Percentiles rank a stretch among this genome's conserved stretches.
Evolutionary conservation across 2,113 vertebrate species (phyloP).

Genomic region (Eulemur macaco): DNA sequence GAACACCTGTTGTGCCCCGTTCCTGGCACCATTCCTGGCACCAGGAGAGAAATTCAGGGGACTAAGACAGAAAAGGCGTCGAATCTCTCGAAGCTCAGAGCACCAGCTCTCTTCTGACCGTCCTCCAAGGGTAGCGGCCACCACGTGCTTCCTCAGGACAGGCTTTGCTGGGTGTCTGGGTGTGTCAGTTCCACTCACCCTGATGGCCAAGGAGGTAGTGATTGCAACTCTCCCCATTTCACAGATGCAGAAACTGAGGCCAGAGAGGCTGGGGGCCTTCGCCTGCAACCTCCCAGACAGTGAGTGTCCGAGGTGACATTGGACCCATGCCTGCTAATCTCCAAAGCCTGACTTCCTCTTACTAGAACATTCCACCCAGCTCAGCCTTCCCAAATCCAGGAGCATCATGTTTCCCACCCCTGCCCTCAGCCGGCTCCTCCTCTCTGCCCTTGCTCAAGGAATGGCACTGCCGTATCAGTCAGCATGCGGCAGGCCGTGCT

Average conservation of each 20-base stretch:
- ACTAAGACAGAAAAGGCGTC: neutral
- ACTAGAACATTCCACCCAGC: rapidly evolving
- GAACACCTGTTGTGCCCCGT: rapidly evolving
- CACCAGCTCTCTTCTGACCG: rapidly evolving
- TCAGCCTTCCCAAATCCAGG: neutral
- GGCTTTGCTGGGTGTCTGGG: rapidly evolving
- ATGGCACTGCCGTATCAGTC: neutral
- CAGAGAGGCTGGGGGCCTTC: neutral
- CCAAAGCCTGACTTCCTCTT: neutral
- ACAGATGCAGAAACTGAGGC: rapidly evolving
- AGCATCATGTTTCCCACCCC: neutral
- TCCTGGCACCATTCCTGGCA: no score
- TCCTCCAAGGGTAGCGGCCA: neutral
- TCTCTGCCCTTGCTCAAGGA: neutral
- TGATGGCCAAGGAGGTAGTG: rapidly evolving
- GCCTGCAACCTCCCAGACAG: neutral
- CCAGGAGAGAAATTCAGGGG: neutral
- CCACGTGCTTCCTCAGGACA: rapidly evolving
- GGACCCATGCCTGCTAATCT: neutral
- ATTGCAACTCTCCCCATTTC: neutral
- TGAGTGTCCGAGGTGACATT: rapidly evolving
- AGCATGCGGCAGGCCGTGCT: rapidly evolving
- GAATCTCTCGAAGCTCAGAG: no score
- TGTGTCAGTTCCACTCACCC: rapidly evolving
- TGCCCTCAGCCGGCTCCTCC: neutral